These are phyloP conservation scores for Candoia aspera DNA, from an alignment of 2,113 vertebrate genomes.

Conservation along the genomic window DNA sequence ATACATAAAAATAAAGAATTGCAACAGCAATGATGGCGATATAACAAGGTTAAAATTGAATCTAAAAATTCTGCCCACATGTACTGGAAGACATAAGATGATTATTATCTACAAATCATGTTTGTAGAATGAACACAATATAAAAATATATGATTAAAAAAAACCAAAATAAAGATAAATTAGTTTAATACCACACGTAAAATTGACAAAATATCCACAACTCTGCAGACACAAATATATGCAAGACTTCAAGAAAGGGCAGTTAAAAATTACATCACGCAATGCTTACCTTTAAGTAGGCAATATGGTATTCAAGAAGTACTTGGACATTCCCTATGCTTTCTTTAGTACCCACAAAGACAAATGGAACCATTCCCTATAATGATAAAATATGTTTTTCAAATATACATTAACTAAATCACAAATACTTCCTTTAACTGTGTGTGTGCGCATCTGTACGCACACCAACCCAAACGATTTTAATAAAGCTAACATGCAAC, in stretches of 20 bases:
- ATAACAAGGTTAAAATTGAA: neutral
- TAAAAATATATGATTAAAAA: neutral
- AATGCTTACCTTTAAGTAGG: conserved; percentile 93
- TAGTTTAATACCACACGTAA: rapidly evolving
- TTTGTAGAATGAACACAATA: neutral
- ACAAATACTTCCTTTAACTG: neutral
- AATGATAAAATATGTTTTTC: conserved; percentile 53
- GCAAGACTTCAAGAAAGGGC: neutral
- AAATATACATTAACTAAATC: neutral
- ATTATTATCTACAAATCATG: neutral
- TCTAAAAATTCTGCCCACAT: neutral
- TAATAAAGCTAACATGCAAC: neutral
- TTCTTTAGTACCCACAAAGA: conserved; percentile 98
- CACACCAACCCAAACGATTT: neutral
- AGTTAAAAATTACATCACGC: neutral
- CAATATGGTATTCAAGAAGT: conserved; percentile 95
- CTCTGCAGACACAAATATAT: neutral
- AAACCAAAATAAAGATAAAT: neutral
- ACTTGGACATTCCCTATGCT: conserved; percentile 96
- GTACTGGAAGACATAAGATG: neutral
- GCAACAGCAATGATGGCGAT: neutral
- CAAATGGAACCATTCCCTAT: conserved; percentile 98
- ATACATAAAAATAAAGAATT: neutral
- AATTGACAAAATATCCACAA: neutral
- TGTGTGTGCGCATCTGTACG: neutral